Conservation (phyloP, 1,140 invertebrate species). For the Calycopis cecrops region DNA sequence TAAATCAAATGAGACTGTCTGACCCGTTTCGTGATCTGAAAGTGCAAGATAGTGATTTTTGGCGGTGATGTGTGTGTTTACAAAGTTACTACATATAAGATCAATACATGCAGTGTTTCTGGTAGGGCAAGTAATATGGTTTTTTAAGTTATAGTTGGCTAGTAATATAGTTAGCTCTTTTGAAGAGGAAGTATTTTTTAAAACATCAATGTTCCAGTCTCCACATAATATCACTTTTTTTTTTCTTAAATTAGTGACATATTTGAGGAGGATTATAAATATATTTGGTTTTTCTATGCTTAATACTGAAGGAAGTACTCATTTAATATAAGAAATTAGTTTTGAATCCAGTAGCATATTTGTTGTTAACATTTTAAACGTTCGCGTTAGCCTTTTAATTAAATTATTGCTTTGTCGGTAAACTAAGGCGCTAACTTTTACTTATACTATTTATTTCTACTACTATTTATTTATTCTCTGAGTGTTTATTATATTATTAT, state of each 20-base stretch:
- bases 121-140: not conserved
- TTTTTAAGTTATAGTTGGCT: not conserved
- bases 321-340: too few relatives aligned
- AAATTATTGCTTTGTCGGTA: too few relatives aligned
- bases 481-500: too few relatives aligned
- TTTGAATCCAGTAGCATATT: too few relatives aligned
- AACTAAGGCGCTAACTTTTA: too few relatives aligned
- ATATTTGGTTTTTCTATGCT: too few relatives aligned
- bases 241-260: not conserved
- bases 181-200: not conserved
- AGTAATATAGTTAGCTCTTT: not conserved
- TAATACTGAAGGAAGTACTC: too few relatives aligned
- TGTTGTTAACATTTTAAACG: too few relatives aligned
- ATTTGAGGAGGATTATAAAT: too few relatives aligned
- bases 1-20: not conserved
- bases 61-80: not conserved
- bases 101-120: not conserved
- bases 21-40: not conserved
- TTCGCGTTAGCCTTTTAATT: too few relatives aligned
- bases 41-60: not conserved
- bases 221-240: not conserved
- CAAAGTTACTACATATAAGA: not conserved
- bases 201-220: not conserved
- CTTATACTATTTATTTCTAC: too few relatives aligned
- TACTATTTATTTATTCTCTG: too few relatives aligned